phyloP scores from a whole-genome alignment of 2,888 invertebrate species.

The Aphodius granarius region DNA sequence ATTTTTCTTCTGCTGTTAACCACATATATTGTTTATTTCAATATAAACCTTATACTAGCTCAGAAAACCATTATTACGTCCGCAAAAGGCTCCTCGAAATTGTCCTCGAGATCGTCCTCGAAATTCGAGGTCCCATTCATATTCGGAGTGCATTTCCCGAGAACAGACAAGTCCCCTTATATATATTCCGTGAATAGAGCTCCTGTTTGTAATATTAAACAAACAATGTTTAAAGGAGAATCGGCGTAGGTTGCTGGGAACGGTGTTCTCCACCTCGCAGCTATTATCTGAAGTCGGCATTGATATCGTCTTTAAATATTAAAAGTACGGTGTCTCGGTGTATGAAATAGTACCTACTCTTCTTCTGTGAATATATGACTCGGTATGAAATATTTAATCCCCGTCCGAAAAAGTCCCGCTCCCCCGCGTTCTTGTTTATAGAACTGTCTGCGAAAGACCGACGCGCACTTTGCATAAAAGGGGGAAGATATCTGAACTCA shows the following conservation, averaged over 20 bases:
- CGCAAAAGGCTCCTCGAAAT: no score
- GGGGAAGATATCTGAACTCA: slow-evolving; percentile 6
- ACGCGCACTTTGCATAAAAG: slow-evolving; percentile 14
- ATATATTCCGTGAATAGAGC: not conserved
- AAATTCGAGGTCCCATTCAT: not conserved
- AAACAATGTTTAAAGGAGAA: not conserved
- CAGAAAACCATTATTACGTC: no score
- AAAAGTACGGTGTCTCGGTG: slow-evolving; percentile 4
- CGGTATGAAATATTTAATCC: slow-evolving; percentile 17
- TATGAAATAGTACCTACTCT: slow-evolving; percentile 10
- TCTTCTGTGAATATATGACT: slow-evolving; percentile 17
- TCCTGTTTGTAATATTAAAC: not conserved
- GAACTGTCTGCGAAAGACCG: slow-evolving; percentile 10
- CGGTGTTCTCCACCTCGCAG: not conserved
- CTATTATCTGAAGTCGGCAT: not conserved
- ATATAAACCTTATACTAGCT: no score
- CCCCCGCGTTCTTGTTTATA: slow-evolving; percentile 3
- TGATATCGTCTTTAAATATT: slow-evolving; percentile 10
- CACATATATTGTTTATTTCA: no score
- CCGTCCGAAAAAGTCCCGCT: not conserved
- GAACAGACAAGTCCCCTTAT: not conserved
- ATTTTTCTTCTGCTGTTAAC: no score
- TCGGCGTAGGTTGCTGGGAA: not conserved
- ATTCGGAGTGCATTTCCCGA: not conserved
- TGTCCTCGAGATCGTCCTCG: no score